These are phyloP conservation scores for Styela clava DNA, from an alignment of 23 tunicate species.

Conservation along the genomic window DNA sequence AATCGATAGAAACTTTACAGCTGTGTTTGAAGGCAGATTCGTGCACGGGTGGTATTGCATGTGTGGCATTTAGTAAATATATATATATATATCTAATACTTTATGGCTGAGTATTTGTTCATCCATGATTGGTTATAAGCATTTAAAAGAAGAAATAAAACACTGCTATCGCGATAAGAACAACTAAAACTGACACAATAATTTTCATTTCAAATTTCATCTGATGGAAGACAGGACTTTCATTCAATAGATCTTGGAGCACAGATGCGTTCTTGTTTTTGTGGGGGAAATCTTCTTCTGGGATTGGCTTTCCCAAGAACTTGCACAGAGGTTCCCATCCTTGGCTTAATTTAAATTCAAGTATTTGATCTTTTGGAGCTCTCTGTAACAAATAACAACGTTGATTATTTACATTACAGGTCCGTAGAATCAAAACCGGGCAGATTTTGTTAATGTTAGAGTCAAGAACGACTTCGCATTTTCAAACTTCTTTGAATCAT, in stretches of 20 bases:
- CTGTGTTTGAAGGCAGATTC: too few relatives aligned
- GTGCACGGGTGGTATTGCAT: too few relatives aligned
- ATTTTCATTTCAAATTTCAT: slow-evolving; percentile 26
- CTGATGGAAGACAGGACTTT: slow-evolving; percentile 16
- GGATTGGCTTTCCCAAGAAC: slow-evolving; percentile 25
- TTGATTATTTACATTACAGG: not conserved
- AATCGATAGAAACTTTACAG: too few relatives aligned
- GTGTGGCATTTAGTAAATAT: too few relatives aligned
- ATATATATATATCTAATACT: too few relatives aligned
- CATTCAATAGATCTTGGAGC: slow-evolving; percentile 6
- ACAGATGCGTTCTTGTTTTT: slow-evolving; percentile 20
- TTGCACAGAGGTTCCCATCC: slow-evolving; percentile 39
- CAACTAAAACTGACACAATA: not conserved
- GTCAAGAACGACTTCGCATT: too few relatives aligned
- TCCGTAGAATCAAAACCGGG: too few relatives aligned
- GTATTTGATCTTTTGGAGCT: slow-evolving; percentile 14
- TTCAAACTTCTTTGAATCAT: too few relatives aligned
- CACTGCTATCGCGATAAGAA: not conserved
- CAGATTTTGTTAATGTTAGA: too few relatives aligned
- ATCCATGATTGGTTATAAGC: too few relatives aligned
- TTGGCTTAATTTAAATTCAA: not conserved
- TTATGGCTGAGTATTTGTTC: too few relatives aligned
- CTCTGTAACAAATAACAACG: not conserved
- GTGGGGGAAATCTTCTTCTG: slow-evolving; percentile 27
- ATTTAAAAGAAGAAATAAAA: not conserved